phyloP scores from a whole-genome alignment of 2,113 vertebrate genomes.

The Athene noctua region DNA sequence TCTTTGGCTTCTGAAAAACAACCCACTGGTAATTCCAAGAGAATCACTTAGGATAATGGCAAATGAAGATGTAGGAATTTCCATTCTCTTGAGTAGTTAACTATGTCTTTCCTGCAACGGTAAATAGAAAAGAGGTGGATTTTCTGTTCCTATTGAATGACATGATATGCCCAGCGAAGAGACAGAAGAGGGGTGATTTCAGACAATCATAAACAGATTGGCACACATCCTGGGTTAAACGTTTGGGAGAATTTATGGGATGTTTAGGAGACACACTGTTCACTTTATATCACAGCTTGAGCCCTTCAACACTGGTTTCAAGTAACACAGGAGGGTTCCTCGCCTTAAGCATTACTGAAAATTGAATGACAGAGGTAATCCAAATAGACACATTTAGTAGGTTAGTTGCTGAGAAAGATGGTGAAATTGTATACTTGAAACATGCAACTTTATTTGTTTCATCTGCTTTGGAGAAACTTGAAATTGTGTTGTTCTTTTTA shows the following conservation, averaged over 20 bases:
- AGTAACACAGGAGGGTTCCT: not conserved
- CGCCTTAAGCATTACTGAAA: slow-evolving; percentile 41
- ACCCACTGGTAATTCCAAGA: not conserved
- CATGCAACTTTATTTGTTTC: not conserved
- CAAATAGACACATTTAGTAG: not conserved
- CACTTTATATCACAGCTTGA: slow-evolving; percentile 36
- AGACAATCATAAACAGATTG: slow-evolving; percentile 55
- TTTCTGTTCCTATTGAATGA: slow-evolving; percentile 17
- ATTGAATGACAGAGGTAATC: slow-evolving; percentile 15
- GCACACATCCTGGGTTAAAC: slow-evolving; percentile 18
- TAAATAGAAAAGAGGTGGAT: not conserved
- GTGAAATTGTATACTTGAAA: not conserved
- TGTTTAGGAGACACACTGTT: slow-evolving; percentile 30
- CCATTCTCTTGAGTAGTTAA: not conserved
- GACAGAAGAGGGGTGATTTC: slow-evolving; percentile 49
- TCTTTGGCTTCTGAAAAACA: not conserved
- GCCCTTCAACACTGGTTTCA: slow-evolving; percentile 1
- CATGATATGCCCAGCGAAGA: not conserved
- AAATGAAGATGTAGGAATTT: not conserved
- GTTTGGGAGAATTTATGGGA: slow-evolving; percentile 13
- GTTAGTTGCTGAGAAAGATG: not conserved
- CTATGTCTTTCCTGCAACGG: not conserved
- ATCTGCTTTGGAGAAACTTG: not conserved
- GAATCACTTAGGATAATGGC: not conserved
- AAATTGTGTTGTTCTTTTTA: not conserved